These are phyloP conservation scores for Tethea ocularis DNA, from an alignment of 2,888 invertebrate species.

Conservation along the genomic window DNA sequence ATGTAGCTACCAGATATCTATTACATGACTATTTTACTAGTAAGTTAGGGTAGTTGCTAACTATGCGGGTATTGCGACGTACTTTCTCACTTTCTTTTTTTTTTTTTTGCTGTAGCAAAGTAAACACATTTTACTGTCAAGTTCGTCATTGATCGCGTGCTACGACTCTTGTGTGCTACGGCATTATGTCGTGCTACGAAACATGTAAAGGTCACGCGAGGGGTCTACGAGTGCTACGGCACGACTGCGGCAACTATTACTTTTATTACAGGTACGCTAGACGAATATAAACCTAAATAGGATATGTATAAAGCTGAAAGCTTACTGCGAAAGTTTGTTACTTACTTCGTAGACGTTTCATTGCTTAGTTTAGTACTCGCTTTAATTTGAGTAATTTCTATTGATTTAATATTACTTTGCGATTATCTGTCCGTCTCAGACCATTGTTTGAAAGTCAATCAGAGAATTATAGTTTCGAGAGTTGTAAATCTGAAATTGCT, in stretches of 20 bases:
- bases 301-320: not conserved
- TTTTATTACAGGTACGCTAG: not conserved
- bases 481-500: not conserved
- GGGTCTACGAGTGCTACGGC: not conserved
- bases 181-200: not conserved
- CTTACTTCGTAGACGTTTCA: not conserved
- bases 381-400: not conserved
- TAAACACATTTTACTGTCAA: not conserved
- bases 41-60: too few species aligned
- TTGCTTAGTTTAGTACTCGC: not conserved
- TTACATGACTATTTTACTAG: too few species aligned
- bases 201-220: slow-evolving; percentile 2
- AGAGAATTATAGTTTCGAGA: not conserved
- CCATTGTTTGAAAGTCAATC: not conserved
- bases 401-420: not conserved
- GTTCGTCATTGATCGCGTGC: slow-evolving; percentile 2
- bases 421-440: not conserved
- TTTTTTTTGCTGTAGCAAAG: not conserved
- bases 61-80: too few species aligned
- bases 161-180: not conserved
- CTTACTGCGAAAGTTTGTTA: not conserved
- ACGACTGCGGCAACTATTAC: slow-evolving; percentile 2
- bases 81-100: too few species aligned
- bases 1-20: too few species aligned
- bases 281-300: not conserved